Evolutionary conservation across 2,113 vertebrate species (phyloP).

Genomic region (Microtus richardsoni): DNA sequence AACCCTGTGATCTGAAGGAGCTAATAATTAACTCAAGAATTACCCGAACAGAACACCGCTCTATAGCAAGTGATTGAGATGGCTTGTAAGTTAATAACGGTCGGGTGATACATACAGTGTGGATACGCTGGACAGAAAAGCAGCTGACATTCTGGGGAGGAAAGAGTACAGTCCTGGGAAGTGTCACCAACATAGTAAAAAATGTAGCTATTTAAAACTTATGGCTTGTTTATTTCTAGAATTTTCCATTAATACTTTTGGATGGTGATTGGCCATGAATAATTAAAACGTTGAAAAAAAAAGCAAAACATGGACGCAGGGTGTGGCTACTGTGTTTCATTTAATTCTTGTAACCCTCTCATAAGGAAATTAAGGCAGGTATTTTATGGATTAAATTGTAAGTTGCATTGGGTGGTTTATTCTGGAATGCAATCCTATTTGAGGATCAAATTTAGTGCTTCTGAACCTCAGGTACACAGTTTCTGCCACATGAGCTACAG

Average conservation of each 20-base stretch:
- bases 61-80: neutral
- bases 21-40: neutral
- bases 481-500: neutral
- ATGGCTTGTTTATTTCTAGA: neutral
- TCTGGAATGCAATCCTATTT: neutral
- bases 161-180: no score
- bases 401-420: neutral
- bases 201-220: neutral
- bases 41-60: neutral
- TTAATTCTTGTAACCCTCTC: neutral
- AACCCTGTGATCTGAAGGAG: neutral
- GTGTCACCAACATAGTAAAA: neutral
- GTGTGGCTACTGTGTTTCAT: neutral
- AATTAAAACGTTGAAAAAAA: neutral
- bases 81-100: neutral
- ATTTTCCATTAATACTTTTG: neutral
- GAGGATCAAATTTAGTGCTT: neutral
- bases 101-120: accelerated
- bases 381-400: neutral
- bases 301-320: neutral
- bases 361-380: neutral
- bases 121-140: neutral
- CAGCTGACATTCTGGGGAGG: neutral
- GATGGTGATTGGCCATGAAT: neutral
- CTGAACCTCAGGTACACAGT: neutral